phyloP scores from a whole-genome alignment of 2,113 vertebrate genomes.

The Epinephelus cyanopodus region DNA sequence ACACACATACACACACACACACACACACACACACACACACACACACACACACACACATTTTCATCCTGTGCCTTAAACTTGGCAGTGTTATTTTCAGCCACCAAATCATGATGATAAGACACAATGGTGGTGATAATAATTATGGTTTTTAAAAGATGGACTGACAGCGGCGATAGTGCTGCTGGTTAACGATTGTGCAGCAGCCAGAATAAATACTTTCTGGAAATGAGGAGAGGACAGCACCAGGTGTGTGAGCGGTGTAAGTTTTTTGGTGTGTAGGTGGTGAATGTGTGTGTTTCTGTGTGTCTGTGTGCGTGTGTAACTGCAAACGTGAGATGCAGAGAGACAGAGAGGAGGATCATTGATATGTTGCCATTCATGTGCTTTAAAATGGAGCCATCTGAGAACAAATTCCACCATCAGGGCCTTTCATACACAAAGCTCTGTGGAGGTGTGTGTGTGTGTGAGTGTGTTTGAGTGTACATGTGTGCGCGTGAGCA shows the following conservation, averaged over 20 bases:
- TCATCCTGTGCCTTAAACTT: constrained; percentile 71
- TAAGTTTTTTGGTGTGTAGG: constrained; percentile 33
- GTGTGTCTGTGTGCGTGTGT: constrained; percentile 38
- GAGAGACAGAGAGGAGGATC: constrained; percentile 56
- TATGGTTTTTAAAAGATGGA: constrained; percentile 50
- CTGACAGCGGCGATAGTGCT: constrained; percentile 41
- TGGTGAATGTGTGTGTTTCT: constrained; percentile 28
- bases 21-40: too few relatives aligned
- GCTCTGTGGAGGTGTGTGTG: constrained; percentile 63
- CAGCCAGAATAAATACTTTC: constrained; percentile 53
- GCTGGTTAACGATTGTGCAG: constrained; percentile 51
- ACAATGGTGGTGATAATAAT: constrained; percentile 77
- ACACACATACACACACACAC: too few relatives aligned
- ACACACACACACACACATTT: constrained; percentile 24
- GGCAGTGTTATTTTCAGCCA: constrained; percentile 63
- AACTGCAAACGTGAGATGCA: constrained; percentile 41
- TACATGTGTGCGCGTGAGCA: constrained; percentile 21
- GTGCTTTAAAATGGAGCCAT: constrained; percentile 80
- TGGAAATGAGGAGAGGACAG: constrained; percentile 34
- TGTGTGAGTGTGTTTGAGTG: constrained; percentile 4
- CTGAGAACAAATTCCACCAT: constrained; percentile 79
- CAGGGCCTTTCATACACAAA: constrained; percentile 72
- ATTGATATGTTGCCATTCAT: constrained; percentile 78
- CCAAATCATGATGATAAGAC: constrained; percentile 65
- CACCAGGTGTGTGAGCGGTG: constrained; percentile 68